Evolutionary conservation across 2,113 vertebrate genomes (phyloP), one percentile per base, ranked within the genome.

Genomic region (Centropus unirufus): DNA sequence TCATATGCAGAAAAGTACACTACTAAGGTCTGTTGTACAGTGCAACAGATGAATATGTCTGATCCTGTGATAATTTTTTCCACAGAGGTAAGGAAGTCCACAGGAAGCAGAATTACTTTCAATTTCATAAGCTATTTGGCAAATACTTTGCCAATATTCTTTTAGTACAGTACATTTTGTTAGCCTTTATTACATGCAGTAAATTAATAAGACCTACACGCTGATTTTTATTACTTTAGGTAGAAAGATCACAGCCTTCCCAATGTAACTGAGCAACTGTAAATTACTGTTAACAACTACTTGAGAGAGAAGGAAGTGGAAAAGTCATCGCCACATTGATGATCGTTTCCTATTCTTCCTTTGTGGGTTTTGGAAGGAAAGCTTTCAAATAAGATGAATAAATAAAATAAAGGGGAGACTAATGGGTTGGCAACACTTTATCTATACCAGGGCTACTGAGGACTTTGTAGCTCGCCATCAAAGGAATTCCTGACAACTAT

Each of bases 231-330:
- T 89, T 87, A 94, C 92, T 74, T 94, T 66, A 83, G 52, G 72
- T 85, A 77, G 90, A 89, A 95, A 93, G 84, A 95, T 87, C 80
- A 87, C 83, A 93, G 94, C 67, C 58, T 69, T 87, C 80, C 58
- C 51, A 70, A 72, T 49, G 75, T 66, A 96, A 94, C 87, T 58
- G 83, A 94, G 82, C 34, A 77, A 96, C 90, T 94, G 83, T 91
- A 96, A 97, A 96, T 94, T 94, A 92, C 90, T 77, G 77, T 87
- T 96, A 95, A 94, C 87, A 96, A 83, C 64, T 91, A 95, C 83
- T 77, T 91, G 92, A 93, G 89, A 95, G 91, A 96, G 82, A 87
- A 95, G 85, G 91, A 96, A 96, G 70, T 70, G 61, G 67, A 95
- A 95, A 90, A 92, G 36, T 80, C 83, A 83, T 54, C 63, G 86